A percentile compares a stretch with the other conserved stretches of the same genome.
Conservation (phyloP, 2,888 invertebrate species). For the Pyrgus malvae region DNA sequence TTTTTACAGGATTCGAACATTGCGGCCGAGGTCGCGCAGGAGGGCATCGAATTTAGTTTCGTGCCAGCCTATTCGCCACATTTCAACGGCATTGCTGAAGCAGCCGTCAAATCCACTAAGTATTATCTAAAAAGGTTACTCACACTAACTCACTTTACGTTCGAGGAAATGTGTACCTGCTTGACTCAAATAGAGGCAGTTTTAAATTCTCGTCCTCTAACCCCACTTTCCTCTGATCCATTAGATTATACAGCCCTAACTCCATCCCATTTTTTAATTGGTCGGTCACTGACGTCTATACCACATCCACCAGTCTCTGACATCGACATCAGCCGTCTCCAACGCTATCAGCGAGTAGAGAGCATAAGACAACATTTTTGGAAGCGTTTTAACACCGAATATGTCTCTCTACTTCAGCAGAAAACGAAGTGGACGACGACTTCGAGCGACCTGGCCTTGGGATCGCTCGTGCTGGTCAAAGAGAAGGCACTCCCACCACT, state of each 20-base stretch:
- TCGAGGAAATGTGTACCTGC: not conserved
- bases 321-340: not conserved
- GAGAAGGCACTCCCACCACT: too few relatives aligned
- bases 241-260: not conserved
- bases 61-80: not conserved
- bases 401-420: not conserved
- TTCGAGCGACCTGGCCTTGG: too few relatives aligned
- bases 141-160: not conserved
- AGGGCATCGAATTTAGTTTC: constrained; percentile 3
- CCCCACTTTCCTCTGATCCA: not conserved
- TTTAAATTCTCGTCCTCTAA: not conserved
- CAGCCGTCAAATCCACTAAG: not conserved
- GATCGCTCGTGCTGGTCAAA: too few relatives aligned
- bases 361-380: not conserved
- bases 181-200: not conserved
- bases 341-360: not conserved
- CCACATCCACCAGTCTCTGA: not conserved
- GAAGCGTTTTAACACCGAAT: not conserved
- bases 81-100: constrained; percentile 1
- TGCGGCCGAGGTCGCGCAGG: not conserved
- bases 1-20: not conserved
- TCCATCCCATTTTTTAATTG: not conserved
- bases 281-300: not conserved
- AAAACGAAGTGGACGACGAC: not conserved
- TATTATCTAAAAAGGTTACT: not conserved